A percentile compares a stretch with the other conserved stretches of the same genome.
Conservation (phyloP, 2,797 vertebrate species). For the Lepidocolaptes lacrymiger region DNA sequence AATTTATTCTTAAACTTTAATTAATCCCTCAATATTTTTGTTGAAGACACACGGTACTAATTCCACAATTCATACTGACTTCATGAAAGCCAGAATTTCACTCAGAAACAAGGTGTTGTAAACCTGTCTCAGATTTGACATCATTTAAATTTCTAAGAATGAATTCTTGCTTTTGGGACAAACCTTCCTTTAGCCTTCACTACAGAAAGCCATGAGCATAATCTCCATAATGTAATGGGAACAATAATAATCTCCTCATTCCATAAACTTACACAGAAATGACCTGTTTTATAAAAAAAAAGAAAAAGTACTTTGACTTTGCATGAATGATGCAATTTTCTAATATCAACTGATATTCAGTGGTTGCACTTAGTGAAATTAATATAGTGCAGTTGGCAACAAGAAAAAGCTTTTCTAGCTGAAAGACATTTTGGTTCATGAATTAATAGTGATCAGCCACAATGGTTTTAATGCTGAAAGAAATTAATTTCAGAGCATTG, state of each 20-base stretch:
- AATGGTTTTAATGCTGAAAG: not conserved
- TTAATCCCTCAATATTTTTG: not conserved
- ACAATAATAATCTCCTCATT: not conserved
- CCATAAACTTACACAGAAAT: not conserved
- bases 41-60: not conserved
- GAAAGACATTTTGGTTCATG: not conserved
- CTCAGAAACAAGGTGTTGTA: not conserved
- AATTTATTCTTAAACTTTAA: not conserved
- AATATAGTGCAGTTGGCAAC: not conserved
- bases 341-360: conserved; percentile 18
- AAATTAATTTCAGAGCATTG: not conserved
- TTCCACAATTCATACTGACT: not conserved
- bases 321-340: not conserved
- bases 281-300: not conserved
- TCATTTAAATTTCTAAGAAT: not conserved
- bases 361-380: not conserved
- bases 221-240: not conserved
- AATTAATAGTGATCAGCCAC: not conserved
- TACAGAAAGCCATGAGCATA: not conserved
- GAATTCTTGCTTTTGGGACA: not conserved
- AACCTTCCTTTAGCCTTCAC: not conserved
- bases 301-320: not conserved
- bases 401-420: not conserved
- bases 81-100: not conserved
- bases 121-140: not conserved